phyloP scores from a whole-genome alignment of 1,140 invertebrate genomes.

The Amphibalanus amphitrite region DNA sequence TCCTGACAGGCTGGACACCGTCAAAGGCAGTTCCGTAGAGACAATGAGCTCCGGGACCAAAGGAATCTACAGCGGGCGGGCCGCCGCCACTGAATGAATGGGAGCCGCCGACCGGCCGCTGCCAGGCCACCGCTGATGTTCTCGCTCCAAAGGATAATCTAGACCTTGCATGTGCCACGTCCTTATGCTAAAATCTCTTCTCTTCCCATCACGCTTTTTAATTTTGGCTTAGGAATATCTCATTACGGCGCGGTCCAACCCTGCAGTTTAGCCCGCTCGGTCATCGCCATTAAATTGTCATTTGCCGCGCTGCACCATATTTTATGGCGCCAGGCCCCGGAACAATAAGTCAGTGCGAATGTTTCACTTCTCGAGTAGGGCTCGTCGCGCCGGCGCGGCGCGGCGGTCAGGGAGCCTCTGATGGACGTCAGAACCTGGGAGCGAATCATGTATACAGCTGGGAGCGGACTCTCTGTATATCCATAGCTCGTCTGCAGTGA shows the following conservation, averaged over 20 bases:
- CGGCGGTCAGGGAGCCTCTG: not conserved
- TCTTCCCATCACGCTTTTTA: slow-evolving; percentile 1
- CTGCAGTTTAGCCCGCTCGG: not conserved
- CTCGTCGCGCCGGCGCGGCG: not conserved
- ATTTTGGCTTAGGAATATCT: not conserved
- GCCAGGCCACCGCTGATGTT: not conserved
- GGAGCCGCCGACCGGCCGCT: too few relatives aligned
- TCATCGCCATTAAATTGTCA: slow-evolving; percentile 1
- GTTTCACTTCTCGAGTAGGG: not conserved
- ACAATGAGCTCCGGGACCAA: too few relatives aligned
- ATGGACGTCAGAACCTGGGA: not conserved
- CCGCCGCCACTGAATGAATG: too few relatives aligned
- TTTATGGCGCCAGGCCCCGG: not conserved
- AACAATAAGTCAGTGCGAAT: not conserved
- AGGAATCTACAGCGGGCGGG: too few relatives aligned
- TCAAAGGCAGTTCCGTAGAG: too few relatives aligned
- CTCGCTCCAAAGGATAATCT: not conserved
- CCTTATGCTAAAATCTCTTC: slow-evolving; percentile 1
- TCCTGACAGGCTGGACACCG: too few relatives aligned
- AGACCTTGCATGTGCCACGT: not conserved
- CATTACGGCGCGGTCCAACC: not conserved
- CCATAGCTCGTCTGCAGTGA: too few relatives aligned
- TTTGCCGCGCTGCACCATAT: not conserved
- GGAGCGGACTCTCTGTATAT: too few relatives aligned
- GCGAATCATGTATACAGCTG: too few relatives aligned